Conservation (phyloP, 2,888 invertebrate species). For the Drosophila fungiperda region DNA sequence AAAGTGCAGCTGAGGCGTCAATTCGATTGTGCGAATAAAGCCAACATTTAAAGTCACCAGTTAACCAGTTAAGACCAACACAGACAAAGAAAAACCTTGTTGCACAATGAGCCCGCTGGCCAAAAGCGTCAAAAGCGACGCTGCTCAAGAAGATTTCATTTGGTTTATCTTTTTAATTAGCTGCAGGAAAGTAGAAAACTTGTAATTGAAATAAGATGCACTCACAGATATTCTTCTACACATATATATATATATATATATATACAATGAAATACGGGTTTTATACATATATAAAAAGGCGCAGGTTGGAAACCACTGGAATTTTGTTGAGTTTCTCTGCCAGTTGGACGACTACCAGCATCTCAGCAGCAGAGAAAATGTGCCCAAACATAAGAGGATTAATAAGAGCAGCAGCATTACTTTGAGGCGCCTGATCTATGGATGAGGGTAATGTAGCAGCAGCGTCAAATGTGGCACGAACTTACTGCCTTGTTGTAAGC, state of each 20-base stretch:
- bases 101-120: conserved; percentile 28
- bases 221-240: conserved; percentile 11
- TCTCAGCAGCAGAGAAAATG: conserved; percentile 57
- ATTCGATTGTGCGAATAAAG: conserved; percentile 37
- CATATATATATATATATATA: neutral
- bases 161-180: conserved; percentile 35
- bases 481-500: conserved; percentile 21
- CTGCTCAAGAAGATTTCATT: conserved; percentile 2
- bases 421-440: conserved; percentile 44
- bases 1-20: conserved; percentile 49
- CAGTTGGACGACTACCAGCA: conserved; percentile 51
- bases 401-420: conserved; percentile 43
- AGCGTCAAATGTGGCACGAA: neutral
- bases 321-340: neutral
- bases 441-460: neutral
- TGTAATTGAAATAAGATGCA: conserved; percentile 46
- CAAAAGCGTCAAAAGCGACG: conserved; percentile 30
- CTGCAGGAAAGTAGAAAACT: conserved; percentile 30
- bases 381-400: conserved; percentile 48
- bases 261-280: conserved; percentile 16
- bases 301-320: neutral
- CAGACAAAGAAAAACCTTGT: conserved; percentile 13
- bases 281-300: conserved; percentile 1
- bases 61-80: neutral
- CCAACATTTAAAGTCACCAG: conserved; percentile 16